Percentiles rank a stretch among this genome's conserved stretches.
Conservation (phyloP, 1,140 invertebrate genomes). For the Drosophila tani region DNA sequence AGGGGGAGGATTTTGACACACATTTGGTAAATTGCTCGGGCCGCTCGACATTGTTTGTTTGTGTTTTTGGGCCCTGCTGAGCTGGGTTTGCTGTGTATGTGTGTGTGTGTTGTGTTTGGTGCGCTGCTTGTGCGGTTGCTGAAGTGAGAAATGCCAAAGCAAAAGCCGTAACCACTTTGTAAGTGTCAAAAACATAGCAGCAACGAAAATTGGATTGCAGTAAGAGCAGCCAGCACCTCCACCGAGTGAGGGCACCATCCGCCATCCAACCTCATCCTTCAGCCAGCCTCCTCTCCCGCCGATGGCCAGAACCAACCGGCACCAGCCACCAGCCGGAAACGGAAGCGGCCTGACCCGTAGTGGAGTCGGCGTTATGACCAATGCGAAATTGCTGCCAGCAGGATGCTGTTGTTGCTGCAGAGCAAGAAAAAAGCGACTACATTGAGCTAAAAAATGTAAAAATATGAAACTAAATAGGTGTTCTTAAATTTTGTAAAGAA, state of each 20-base stretch:
- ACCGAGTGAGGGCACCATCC: conserved; percentile 20
- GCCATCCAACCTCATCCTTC: conserved; percentile 2
- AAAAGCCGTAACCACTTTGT: conserved; percentile 83
- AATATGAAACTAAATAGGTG: neutral
- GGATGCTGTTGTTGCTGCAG: conserved; percentile 32
- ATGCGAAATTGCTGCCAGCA: conserved; percentile 59
- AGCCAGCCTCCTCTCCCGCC: neutral
- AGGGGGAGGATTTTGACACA: conserved; percentile 68
- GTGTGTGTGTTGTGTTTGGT: conserved; percentile 21
- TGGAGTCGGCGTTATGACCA: conserved; percentile 71
- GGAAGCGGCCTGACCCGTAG: conserved; percentile 62
- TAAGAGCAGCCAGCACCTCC: conserved; percentile 42
- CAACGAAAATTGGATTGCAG: conserved; percentile 80
- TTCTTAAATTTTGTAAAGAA: neutral
- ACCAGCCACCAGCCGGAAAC: conserved; percentile 50
- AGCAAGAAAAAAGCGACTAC: conserved; percentile 2
- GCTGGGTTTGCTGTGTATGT: conserved; percentile 10
- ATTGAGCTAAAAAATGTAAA: neutral
- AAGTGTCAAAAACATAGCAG: conserved; percentile 82
- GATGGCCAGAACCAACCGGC: conserved; percentile 22
- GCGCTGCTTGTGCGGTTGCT: conserved; percentile 75
- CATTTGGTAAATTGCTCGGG: conserved; percentile 75
- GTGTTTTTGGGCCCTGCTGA: conserved; percentile 7
- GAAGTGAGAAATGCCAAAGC: conserved; percentile 83
- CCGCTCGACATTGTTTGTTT: conserved; percentile 34